Conservation (phyloP, 2,113 vertebrate genomes). For the human region GRCh38 chr22:27386001-27386500, state of each 20-base stretch:
- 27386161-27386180: not conserved
- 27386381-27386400: rapidly evolving
- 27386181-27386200: rapidly evolving
- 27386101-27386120: not conserved
- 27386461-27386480: rapidly evolving
- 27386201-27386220: rapidly evolving
- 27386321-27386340: not conserved
- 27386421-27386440: rapidly evolving
- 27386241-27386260: rapidly evolving
- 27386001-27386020: not conserved
- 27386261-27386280: rapidly evolving
- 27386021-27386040: not conserved
- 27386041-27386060: constrained; percentile 12
- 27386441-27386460: rapidly evolving
- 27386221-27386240: not conserved
- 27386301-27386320: not conserved
- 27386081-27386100: not conserved
- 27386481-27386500: rapidly evolving
- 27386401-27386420: rapidly evolving
- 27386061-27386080: not conserved
- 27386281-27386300: rapidly evolving
- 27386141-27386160: rapidly evolving
- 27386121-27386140: rapidly evolving
- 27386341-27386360: rapidly evolving
- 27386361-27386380: rapidly evolving